Conservation (phyloP, 2,888 invertebrate species). For the Macroteleia sp. region DNA sequence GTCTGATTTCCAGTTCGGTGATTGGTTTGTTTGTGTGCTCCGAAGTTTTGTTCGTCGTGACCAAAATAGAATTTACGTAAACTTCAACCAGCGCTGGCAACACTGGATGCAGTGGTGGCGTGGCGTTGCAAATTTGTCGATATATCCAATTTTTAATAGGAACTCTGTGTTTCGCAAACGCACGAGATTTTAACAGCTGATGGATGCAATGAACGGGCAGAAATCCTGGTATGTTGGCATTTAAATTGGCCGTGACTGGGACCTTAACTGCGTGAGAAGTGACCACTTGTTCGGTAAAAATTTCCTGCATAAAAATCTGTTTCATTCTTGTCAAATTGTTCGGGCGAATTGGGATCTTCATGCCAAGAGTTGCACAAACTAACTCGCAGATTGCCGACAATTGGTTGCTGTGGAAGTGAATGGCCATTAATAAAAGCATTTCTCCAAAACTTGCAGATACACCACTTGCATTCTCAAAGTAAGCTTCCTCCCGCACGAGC, state of each 20-base stretch:
- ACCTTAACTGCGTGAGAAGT: slow-evolving; percentile 98
- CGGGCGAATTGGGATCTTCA: slow-evolving; percentile 95
- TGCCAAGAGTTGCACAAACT: slow-evolving; percentile 96
- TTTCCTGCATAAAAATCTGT: slow-evolving; percentile 97
- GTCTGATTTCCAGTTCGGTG: slow-evolving; percentile 93
- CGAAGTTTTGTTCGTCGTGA: slow-evolving; percentile 87
- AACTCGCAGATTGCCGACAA: slow-evolving; percentile 96
- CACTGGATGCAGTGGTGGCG: slow-evolving; percentile 96
- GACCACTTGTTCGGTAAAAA: slow-evolving; percentile 98
- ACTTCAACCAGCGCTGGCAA: slow-evolving; percentile 97
- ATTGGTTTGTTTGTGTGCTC: slow-evolving; percentile 96
- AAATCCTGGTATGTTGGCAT: slow-evolving; percentile 95
- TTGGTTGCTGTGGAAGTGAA: slow-evolving; percentile 98
- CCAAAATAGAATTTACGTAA: slow-evolving; percentile 95
- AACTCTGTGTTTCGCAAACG: slow-evolving; percentile 97
- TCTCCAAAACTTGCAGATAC: slow-evolving; percentile 96
- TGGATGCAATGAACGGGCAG: slow-evolving; percentile 98
- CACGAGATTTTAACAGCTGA: slow-evolving; percentile 95
- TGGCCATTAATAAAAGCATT: slow-evolving; percentile 97
- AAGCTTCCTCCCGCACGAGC: slow-evolving; percentile 95
- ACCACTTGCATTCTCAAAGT: slow-evolving; percentile 93
- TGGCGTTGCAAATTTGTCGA: slow-evolving; percentile 94
- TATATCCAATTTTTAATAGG: slow-evolving; percentile 99
- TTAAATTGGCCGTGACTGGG: slow-evolving; percentile 95
- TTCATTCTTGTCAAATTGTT: slow-evolving; percentile 95